phyloP scores from a whole-genome alignment of 2,113 vertebrate species.

The Chunga burmeisteri region DNA sequence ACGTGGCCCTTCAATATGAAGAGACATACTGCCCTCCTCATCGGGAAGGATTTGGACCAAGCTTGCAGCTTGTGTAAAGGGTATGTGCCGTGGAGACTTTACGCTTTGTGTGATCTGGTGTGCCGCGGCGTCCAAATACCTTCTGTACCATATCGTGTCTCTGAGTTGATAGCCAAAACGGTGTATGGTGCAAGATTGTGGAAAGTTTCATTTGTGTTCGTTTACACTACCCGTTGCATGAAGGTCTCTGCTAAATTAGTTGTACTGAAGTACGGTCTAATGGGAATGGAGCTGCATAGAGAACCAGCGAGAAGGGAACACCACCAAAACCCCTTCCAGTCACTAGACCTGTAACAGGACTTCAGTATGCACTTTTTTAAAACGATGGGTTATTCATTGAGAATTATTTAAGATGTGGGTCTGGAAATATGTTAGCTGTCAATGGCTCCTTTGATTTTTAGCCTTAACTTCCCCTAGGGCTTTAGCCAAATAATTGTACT shows the following conservation, averaged over 20 bases:
- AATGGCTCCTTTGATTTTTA: not conserved
- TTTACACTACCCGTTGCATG: not conserved
- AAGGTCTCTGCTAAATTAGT: not conserved
- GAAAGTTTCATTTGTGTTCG: not conserved
- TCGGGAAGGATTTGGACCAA: not conserved
- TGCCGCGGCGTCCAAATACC: not conserved
- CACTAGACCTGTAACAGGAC: not conserved
- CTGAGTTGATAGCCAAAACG: not conserved
- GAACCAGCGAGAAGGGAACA: not conserved
- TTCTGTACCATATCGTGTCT: not conserved
- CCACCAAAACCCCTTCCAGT: not conserved
- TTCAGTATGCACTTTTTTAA: not conserved
- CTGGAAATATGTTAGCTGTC: not conserved
- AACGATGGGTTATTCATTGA: not conserved
- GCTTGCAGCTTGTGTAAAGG: not conserved
- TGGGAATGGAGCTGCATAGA: not conserved
- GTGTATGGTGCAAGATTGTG: not conserved
- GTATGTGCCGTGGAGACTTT: not conserved
- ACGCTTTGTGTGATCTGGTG: fast-evolving
- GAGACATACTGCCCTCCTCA: not conserved
- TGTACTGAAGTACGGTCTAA: not conserved
- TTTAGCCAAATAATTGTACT: not conserved
- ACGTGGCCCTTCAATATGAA: not conserved
- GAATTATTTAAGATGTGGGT: not conserved
- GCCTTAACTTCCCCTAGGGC: not conserved